A percentile compares a stretch with the other conserved stretches of the same genome.
These are phyloP conservation scores for Trichomalopsis sarcophagae DNA, from an alignment of 1,140 invertebrate genomes.

Conservation along the genomic window DNA sequence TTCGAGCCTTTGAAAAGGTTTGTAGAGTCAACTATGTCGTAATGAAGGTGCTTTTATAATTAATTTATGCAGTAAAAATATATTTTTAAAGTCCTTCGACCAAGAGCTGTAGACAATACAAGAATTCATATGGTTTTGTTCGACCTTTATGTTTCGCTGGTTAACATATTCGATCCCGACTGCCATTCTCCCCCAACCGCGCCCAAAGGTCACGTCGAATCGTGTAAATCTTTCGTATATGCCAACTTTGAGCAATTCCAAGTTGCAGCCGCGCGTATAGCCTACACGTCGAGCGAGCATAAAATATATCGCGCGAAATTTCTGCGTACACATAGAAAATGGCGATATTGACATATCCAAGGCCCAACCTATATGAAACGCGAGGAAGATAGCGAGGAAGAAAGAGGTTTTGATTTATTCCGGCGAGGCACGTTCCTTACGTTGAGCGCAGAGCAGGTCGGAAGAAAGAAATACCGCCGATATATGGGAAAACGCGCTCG, in stretches of 20 bases:
- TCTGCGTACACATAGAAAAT: background rate
- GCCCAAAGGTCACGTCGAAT: background rate
- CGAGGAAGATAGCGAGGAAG: background rate
- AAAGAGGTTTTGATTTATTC: constrained; percentile 38
- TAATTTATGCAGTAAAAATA: too few relatives aligned
- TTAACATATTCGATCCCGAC: too few relatives aligned
- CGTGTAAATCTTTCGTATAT: background rate
- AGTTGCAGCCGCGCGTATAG: background rate
- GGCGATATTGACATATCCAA: constrained; percentile 13
- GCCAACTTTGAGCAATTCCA: background rate
- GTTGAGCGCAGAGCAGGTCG: background rate
- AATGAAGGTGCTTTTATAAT: too few relatives aligned
- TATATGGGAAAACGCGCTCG: constrained; percentile 1
- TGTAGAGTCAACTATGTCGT: too few relatives aligned
- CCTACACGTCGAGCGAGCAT: background rate
- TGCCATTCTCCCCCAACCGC: too few relatives aligned
- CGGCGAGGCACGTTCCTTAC: constrained; percentile 22
- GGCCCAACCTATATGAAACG: background rate
- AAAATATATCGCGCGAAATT: constrained; percentile 12
- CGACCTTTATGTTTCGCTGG: too few relatives aligned
- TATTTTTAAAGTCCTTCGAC: too few relatives aligned
- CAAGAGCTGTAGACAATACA: too few relatives aligned
- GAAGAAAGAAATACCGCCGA: constrained; percentile 33
- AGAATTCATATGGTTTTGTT: too few relatives aligned
- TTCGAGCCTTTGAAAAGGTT: too few relatives aligned